These are phyloP conservation scores for Crocallis elinguaria DNA, from an alignment of 2,888 invertebrate species.

Conservation along the genomic window DNA sequence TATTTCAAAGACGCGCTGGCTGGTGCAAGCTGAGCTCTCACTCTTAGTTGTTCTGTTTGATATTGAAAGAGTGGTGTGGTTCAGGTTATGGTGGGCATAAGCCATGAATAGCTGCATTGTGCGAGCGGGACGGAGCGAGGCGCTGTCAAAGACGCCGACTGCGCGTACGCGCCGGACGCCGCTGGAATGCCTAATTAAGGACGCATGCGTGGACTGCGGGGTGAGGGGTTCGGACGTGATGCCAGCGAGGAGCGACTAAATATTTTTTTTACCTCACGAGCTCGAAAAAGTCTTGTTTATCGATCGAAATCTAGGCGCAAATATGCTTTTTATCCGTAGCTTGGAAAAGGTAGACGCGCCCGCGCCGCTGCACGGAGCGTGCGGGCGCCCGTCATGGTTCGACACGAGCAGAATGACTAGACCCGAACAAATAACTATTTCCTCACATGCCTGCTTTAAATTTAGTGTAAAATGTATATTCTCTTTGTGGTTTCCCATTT, in stretches of 20 bases:
- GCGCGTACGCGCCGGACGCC: constrained; percentile 80
- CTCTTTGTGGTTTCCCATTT: too few relatives aligned
- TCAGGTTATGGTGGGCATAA: constrained; percentile 45
- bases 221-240: constrained; percentile 36
- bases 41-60: constrained; percentile 63
- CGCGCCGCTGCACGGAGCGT: too few relatives aligned
- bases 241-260: constrained; percentile 30
- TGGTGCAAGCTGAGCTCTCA: constrained; percentile 48
- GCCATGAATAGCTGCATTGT: constrained; percentile 80
- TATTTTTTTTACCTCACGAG: neutral
- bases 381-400: too few relatives aligned
- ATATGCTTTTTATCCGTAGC: too few relatives aligned
- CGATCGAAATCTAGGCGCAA: too few relatives aligned
- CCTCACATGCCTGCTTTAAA: too few relatives aligned
- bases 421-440: too few relatives aligned
- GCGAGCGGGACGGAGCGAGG: constrained; percentile 68
- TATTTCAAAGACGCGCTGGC: constrained; percentile 51
- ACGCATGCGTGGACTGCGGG: constrained; percentile 78
- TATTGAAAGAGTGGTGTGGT: constrained; percentile 64
- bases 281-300: too few relatives aligned
- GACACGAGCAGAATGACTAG: too few relatives aligned
- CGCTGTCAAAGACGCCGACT: constrained; percentile 77
- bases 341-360: too few relatives aligned
- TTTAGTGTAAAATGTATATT: too few relatives aligned
- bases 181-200: constrained; percentile 83